Evolutionary conservation across 1,140 invertebrate genomes (phyloP).

Genomic region (Zophobas morio): DNA sequence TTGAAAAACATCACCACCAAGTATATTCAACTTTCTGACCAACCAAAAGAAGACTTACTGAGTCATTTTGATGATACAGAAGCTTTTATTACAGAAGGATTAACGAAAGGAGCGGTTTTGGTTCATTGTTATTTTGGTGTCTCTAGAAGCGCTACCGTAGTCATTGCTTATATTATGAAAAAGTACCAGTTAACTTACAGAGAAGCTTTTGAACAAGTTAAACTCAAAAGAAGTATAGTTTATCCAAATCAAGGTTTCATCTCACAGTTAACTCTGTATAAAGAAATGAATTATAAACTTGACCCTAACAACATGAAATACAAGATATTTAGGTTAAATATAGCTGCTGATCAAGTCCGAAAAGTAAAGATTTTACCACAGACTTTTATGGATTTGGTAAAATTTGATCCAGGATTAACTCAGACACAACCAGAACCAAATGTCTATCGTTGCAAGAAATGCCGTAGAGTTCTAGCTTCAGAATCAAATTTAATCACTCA

Average conservation of each 20-base stretch:
- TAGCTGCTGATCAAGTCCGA: conserved; percentile 85
- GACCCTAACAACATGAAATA: conserved; percentile 81
- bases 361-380: conserved; percentile 88
- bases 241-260: conserved; percentile 73
- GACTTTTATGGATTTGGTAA: conserved; percentile 81
- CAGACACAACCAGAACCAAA: conserved; percentile 84
- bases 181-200: conserved; percentile 80
- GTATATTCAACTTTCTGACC: conserved; percentile 86
- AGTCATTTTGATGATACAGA: conserved; percentile 82
- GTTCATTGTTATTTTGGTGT: conserved; percentile 91
- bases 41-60: conserved; percentile 86
- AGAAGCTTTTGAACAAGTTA: conserved; percentile 76
- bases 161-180: conserved; percentile 90
- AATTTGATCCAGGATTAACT: conserved; percentile 83
- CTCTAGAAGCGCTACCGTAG: conserved; percentile 86
- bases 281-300: conserved; percentile 81
- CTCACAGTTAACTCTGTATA: conserved; percentile 82
- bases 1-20: conserved; percentile 78
- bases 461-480: conserved; percentile 83
- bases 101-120: conserved; percentile 74
- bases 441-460: conserved; percentile 85
- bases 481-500: conserved; percentile 85
- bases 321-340: conserved; percentile 82
- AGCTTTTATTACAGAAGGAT: conserved; percentile 78
- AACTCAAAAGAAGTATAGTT: conserved; percentile 58